Conservation (phyloP, 2,888 invertebrate species). For the Lasiommata megera region DNA sequence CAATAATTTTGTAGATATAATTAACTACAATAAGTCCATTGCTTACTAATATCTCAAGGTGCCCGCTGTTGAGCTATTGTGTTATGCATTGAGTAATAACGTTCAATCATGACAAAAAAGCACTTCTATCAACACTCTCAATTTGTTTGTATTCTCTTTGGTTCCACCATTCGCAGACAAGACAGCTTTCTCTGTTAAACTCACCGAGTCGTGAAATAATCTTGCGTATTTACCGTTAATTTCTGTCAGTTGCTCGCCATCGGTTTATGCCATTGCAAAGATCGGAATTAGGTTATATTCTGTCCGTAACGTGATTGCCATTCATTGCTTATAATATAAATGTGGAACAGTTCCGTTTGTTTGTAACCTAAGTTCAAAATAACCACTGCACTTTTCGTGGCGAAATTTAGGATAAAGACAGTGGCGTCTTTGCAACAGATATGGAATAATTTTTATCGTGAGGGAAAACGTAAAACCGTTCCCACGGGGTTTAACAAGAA, state of each 20-base stretch:
- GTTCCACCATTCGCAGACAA: conserved; percentile 2
- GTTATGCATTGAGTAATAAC: conserved; percentile 7
- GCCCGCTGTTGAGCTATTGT: conserved; percentile 3
- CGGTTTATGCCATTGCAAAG: conserved; percentile 5
- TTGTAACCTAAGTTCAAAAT: too few species aligned
- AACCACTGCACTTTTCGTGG: too few species aligned
- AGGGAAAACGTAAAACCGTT: too few species aligned
- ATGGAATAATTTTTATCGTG: too few species aligned
- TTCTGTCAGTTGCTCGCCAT: conserved; percentile 12
- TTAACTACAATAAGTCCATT: conserved; percentile 3
- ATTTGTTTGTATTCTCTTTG: neutral
- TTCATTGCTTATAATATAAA: conserved; percentile 14
- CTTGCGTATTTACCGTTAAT: conserved; percentile 45
- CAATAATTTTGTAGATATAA: conserved; percentile 1
- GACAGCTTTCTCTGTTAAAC: conserved; percentile 58
- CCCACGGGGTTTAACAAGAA: too few species aligned
- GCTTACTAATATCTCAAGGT: conserved; percentile 12
- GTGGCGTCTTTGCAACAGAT: too few species aligned
- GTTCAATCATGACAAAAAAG: neutral
- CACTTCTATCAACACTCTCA: neutral
- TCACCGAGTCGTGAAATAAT: conserved; percentile 68
- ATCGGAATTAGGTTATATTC: conserved; percentile 24
- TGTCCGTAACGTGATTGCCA: conserved; percentile 35
- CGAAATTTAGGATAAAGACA: too few species aligned
- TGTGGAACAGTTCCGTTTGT: too few species aligned